Base-by-base conservation (phyloP, 2,113 vertebrate species). In the Halichoerus grypus region DNA sequence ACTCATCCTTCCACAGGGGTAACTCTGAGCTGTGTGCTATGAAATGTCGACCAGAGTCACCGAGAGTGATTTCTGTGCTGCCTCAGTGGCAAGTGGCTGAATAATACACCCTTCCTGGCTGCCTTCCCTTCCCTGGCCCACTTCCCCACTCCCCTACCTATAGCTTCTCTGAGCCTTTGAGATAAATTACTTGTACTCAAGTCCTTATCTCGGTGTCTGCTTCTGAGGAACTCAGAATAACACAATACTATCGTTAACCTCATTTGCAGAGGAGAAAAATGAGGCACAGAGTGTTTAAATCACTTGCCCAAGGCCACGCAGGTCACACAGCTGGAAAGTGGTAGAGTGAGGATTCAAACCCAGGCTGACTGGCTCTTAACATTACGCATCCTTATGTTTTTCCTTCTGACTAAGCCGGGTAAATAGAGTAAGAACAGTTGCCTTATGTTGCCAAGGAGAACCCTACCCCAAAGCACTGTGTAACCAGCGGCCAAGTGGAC, bases 401-500 rank as follows among this genome's bases (percentile, higher is more conserved):
- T n/a, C 81, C 63, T 65, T 71, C 16, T 88, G 42, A 82, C 12
- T 39, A 26, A 94, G 28, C 42, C 65, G 12, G 46, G 26, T 65
- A 85, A 84, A 31, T 3, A 49, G 67, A 95, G 22, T 24, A 39
- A 94, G 26, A 80, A 80, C 5, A 21, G 3, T 4, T 80, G 46
- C 46, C 16, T 90, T 71, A 24, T 9, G 33, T 33, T 71, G n/a
- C 46, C 61, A 15, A 91, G 18, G 19, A 63, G 36, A 76, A 91
- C 76, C 28, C 2, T n/a, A 36, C 42, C 36, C 21, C 22, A 31
- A 69, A 83, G 7, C 24, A 93, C 94, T 26, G 61, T 46, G 59
- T 95, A 97, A 97, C 96, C 95, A 74, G 63, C 61, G 72, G 51
- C 96, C 46, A 4, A 0, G 33, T 6, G 16, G 59, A 92, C n/a